A percentile compares a stretch with the other conserved stretches of the same genome.
Conservation (phyloP, 1,140 invertebrate genomes). For the Drosophila erecta region DNA sequence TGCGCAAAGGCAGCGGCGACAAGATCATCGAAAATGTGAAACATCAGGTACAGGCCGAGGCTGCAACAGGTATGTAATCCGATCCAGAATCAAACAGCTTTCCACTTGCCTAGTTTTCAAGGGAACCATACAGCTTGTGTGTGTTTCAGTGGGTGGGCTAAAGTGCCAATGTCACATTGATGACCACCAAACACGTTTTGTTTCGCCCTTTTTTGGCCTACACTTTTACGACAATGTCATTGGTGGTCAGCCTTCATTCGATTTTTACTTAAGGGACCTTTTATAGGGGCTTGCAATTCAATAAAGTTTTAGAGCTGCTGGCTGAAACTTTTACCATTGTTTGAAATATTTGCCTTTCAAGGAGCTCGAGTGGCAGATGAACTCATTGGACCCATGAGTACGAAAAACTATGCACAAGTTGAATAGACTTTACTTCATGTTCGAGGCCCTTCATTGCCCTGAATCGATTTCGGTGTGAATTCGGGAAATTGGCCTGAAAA, state of each 20-base stretch:
- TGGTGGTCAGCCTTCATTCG: neutral
- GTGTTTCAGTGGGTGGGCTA: neutral
- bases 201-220: neutral
- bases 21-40: slow-evolving; percentile 81
- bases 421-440: slow-evolving; percentile 11
- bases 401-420: slow-evolving; percentile 40
- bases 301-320: slow-evolving; percentile 32
- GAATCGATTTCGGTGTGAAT: slow-evolving; percentile 5
- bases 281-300: slow-evolving; percentile 8
- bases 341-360: slow-evolving; percentile 20
- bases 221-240: neutral
- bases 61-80: slow-evolving; percentile 78
- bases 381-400: neutral
- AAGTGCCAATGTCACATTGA: neutral
- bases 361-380: slow-evolving; percentile 12
- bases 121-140: neutral
- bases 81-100: neutral
- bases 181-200: slow-evolving; percentile 5
- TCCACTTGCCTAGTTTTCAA: neutral
- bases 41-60: slow-evolving; percentile 80
- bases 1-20: slow-evolving; percentile 61
- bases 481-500: slow-evolving; percentile 14
- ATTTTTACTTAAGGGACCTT: slow-evolving; percentile 2
- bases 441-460: neutral
- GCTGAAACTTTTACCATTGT: slow-evolving; percentile 29